Base-by-base conservation (phyloP, 2,797 vertebrate species). In the Holocentrus rufus region DNA sequence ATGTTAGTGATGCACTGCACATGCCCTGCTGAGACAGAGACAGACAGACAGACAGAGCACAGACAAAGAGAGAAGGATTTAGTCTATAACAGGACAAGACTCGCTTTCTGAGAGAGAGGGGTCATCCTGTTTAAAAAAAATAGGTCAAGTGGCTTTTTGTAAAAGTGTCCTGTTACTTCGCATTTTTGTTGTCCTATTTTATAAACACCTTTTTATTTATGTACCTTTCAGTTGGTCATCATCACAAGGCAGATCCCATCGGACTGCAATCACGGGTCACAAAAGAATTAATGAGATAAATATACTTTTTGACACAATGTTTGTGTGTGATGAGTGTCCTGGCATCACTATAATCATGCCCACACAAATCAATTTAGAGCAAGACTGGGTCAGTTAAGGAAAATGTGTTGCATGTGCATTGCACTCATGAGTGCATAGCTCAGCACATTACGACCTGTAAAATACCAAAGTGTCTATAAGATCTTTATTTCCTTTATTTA, bases 1-100 rank as follows among this genome's bases (percentile, higher is more conserved):
- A 88, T 83, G 85, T 91, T 90, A 88, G 88, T 88, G 85, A 93
- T 93, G 93, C 93, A 94, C 93, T 94, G 93, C 89, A 90, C 90
- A 91, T 81, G 88, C 86, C 93, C 92, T 94, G 93, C 93, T 94
- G 94, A 94, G 88, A 91, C 77, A 74, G 25, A 27, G 25, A 27
- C 25, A 27, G 64, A 64, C 65, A 74, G 76, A 92, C 71, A 83
- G 84, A 88, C 87, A 85, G 83, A 88, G 89, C 89, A 92, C 87
- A 90, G 88, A 85, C 63, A 77, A 86, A 88, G 74, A 84, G 65
- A 79, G 87, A 89, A 88, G 83, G 85, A 85, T 90, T 88, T 87
- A 87, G 77, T 87, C 65, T 80, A 81, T 67, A 80, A 92, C 88
- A 89, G 91, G 91, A 83, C 42, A 65, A 53, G 71, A 80, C 85